These are phyloP conservation scores for Doris montereyensis DNA, from an alignment of 2,888 invertebrate genomes.

Conservation along the genomic window DNA sequence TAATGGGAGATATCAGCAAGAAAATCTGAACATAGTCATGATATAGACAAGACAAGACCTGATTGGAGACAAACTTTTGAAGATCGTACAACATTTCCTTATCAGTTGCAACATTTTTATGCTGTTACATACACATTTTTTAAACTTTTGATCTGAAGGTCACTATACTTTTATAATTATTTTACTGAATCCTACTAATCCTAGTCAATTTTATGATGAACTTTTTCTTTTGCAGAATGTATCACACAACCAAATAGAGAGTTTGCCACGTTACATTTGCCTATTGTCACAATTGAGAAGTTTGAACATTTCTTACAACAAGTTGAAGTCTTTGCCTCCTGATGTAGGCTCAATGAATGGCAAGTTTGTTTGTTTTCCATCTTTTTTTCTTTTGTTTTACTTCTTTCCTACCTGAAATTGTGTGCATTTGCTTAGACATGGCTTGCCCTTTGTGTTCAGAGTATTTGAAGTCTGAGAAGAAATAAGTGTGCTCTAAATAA, in stretches of 20 bases:
- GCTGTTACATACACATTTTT: too few relatives aligned
- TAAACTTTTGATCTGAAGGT: too few relatives aligned
- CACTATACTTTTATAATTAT: too few relatives aligned
- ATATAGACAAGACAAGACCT: neutral
- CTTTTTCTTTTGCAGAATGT: constrained; percentile 72
- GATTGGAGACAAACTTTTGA: neutral
- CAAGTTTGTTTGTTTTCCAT: constrained; percentile 40
- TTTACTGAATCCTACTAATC: too few relatives aligned
- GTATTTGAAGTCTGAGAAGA: too few relatives aligned
- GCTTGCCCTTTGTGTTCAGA: too few relatives aligned
- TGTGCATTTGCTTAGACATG: neutral
- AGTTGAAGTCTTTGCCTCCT: constrained; percentile 81
- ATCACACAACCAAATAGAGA: constrained; percentile 82
- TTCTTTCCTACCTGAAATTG: neutral
- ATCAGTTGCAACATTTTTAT: too few relatives aligned
- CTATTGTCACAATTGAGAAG: constrained; percentile 77
- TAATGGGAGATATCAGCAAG: neutral
- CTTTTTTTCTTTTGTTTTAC: constrained; percentile 14
- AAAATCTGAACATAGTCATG: neutral
- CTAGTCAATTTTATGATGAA: too few relatives aligned
- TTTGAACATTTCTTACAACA: constrained; percentile 72
- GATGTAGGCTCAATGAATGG: constrained; percentile 81
- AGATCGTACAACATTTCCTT: too few relatives aligned
- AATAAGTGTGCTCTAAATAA: too few relatives aligned
- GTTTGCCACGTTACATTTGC: constrained; percentile 83